Evolutionary conservation across 1,140 invertebrate species (phyloP), one percentile per base, ranked within the genome.

Genomic region (Nasonia giraulti): DNA sequence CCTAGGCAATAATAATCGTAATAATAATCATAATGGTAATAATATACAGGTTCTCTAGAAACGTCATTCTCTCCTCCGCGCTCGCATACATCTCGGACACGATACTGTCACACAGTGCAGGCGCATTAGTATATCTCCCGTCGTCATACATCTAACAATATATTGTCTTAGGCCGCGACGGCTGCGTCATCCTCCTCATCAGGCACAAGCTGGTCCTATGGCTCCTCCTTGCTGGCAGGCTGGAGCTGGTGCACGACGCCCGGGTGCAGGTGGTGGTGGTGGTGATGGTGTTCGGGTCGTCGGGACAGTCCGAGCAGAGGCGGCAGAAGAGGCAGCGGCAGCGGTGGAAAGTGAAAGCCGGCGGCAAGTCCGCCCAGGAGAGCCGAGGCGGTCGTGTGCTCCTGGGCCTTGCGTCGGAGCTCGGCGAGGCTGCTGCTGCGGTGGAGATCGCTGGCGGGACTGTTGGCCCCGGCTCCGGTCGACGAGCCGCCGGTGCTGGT

Each of bases 391-490:
- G 97, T 97, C 2, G 97, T 97, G 91, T 98, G 97, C 90, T 98
- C 97, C 90, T 98, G 97, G 0, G 97, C 97, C 91, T 98, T 98
- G 37, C 97, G 94, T 17, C 97, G 94, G 11, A 98, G 93, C 89
- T 98, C 97, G 0, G 97, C 97, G 23, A 98, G 96, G 91, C 96
- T 97, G 84, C 96, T 96, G n/a, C 95, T 96, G 44, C 92, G 89
- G 90, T 90, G 82, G 11, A 68, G 33, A 0, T 86, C 85, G 44
- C 17, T 44, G 5, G 11, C 37, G 37, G 14, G 75, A 7, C 33
- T 31, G 89, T 89, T 83, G 89, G 89, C 89, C 2, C 90, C 89
- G 74, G 90, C 90, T 2, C 91, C 80, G 8, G 33, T 37, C 33
- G 33, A 37, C 33, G 90, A 88, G 20, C 88, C 85, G 55, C 50